These are phyloP conservation scores for Hololepta plana DNA, from an alignment of 2,888 invertebrate genomes.

Conservation along the genomic window DNA sequence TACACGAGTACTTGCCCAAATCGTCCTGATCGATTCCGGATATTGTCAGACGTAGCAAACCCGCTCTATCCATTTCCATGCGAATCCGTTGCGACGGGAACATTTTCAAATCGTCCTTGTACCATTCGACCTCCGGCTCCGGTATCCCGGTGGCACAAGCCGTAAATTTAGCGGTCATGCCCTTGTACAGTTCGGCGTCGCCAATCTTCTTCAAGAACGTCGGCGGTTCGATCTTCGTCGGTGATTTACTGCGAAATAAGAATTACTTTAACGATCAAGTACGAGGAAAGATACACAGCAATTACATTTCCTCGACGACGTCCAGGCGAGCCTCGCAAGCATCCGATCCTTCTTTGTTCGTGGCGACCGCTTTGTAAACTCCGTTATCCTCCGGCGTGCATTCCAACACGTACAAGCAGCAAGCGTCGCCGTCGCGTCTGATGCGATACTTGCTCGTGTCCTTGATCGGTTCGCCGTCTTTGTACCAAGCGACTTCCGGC, in stretches of 20 bases:
- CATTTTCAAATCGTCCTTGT: constrained; percentile 57
- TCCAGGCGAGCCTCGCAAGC: constrained; percentile 54
- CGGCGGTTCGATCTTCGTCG: constrained; percentile 64
- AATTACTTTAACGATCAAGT: too few relatives aligned
- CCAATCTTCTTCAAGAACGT: constrained; percentile 79
- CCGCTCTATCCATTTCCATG: constrained; percentile 67
- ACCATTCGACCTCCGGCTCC: constrained; percentile 79
- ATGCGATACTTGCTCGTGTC: constrained; percentile 56
- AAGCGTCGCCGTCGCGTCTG: constrained; percentile 61
- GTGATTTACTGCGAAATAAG: constrained; percentile 38
- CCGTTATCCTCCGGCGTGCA: constrained; percentile 51
- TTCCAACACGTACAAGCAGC: constrained; percentile 55
- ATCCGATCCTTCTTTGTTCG: constrained; percentile 64
- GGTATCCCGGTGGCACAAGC: constrained; percentile 78
- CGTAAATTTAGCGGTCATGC: constrained; percentile 85
- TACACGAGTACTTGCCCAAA: constrained; percentile 67
- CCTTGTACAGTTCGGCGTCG: constrained; percentile 70
- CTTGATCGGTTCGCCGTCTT: constrained; percentile 54
- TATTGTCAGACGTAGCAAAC: constrained; percentile 66
- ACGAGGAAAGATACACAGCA: neutral
- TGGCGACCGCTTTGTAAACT: constrained; percentile 57
- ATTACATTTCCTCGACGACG: constrained; percentile 65
- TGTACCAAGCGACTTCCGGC: constrained; percentile 78
- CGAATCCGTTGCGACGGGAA: constrained; percentile 68
- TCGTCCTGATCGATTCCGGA: constrained; percentile 61